Percentiles rank a stretch among this genome's conserved stretches.
Conservation (phyloP, 2,888 invertebrate species). For the Dicyrtomina minuta region DNA sequence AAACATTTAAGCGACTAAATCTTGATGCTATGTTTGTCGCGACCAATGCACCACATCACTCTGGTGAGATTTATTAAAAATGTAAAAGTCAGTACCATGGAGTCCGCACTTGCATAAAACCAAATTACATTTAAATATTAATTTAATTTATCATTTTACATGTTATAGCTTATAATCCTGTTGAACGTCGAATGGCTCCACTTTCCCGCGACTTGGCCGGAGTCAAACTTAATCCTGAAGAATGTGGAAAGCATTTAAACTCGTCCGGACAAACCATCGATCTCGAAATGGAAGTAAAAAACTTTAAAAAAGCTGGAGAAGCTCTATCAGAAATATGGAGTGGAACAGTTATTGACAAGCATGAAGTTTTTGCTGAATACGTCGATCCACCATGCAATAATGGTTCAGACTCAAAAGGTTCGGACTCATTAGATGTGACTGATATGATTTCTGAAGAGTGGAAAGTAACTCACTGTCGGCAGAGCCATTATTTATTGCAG, state of each 20-base stretch:
- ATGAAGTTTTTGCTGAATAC: constrained; percentile 34
- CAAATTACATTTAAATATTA: neutral
- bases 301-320: constrained; percentile 55
- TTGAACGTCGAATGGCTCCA: constrained; percentile 54
- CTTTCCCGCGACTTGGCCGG: constrained; percentile 50
- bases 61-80: constrained; percentile 19
- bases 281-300: constrained; percentile 54
- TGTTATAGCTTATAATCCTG: too few relatives aligned
- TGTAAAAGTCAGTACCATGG: neutral
- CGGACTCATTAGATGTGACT: neutral
- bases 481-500: constrained; percentile 29
- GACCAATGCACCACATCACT: constrained; percentile 53
- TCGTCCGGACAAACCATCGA: constrained; percentile 52
- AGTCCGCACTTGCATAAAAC: neutral
- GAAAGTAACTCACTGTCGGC: constrained; percentile 20
- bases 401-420: too few relatives aligned
- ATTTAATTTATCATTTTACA: too few relatives aligned
- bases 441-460: constrained; percentile 9
- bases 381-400: neutral
- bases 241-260: constrained; percentile 48
- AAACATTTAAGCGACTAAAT: constrained; percentile 45
- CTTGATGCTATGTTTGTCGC: constrained; percentile 48
- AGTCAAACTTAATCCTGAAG: constrained; percentile 46
- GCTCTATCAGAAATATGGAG: constrained; percentile 55
- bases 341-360: constrained; percentile 53